Base-by-base conservation (phyloP, 2,797 vertebrate genomes). In the Holocentrus rufus region DNA sequence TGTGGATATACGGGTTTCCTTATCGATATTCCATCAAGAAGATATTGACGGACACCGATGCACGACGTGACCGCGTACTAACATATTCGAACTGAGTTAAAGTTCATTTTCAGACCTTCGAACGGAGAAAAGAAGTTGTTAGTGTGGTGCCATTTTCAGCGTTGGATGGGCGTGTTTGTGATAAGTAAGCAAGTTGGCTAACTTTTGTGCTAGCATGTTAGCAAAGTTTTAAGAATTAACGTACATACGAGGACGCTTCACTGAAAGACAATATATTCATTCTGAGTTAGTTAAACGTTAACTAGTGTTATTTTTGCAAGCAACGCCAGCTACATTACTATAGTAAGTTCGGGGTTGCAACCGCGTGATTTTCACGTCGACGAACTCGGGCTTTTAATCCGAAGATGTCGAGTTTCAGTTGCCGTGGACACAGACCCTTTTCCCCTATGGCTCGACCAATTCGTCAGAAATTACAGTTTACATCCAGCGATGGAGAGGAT, bases 391-490 rank as follows among this genome's bases (percentile, higher is more conserved):
- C 52, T 85, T 89, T 87, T 82, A 87, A 88, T 55, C 69, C 59
- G 46, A 88, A 86, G 50, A 93, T 92, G 92, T 91, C 90, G 76
- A 76, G 63, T 67, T 90, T 42, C 84, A 9, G 74, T 2, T 88
- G 85, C 80, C 85, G 76, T 61, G 82, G 90, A 1, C 85, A 72
- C 67, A 87, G 83, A 49, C 83, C 91, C 0, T 83, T 90, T 0
- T 90, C 92, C 42, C 90, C 94, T 8, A 93, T 90, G 50, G 25
- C 60, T 61, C 89, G 86, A 7, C 91, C 91, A 0, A 93, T 96
- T 56, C 92, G 96, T 0, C 96, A 98, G 72, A 98, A 97, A 39
- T 77, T 99, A 6, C 92, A 93, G 44, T 99, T 99, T 66, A 63
- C 93, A 0, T 91, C 88, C 67, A 94, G 94, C 53, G 95, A 96